Conservation (phyloP, 2,888 invertebrate species). For the Catonia carolina region DNA sequence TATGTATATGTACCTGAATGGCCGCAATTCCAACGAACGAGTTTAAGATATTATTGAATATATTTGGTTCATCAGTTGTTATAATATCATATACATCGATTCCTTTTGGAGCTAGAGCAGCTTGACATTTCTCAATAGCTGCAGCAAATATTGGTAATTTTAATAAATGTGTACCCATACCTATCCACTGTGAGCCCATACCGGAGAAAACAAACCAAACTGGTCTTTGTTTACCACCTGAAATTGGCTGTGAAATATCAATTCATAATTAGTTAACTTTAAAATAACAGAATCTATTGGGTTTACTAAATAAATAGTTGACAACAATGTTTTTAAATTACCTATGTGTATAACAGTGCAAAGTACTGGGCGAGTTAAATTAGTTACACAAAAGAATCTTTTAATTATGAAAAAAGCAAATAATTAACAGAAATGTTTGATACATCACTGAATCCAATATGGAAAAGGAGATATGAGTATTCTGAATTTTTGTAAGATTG, state of each 20-base stretch:
- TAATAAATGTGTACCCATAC: conserved; percentile 62
- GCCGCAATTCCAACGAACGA: conserved; percentile 71
- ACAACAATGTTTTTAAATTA: too few relatives aligned
- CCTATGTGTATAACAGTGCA: too few relatives aligned
- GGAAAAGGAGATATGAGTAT: too few relatives aligned
- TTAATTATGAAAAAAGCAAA: too few relatives aligned
- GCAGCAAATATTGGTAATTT: conserved; percentile 56
- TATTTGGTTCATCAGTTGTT: conserved; percentile 52
- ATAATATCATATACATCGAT: conserved; percentile 57
- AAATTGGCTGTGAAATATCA: conserved; percentile 12
- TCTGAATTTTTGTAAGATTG: too few relatives aligned
- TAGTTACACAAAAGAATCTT: too few relatives aligned
- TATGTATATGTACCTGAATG: conserved; percentile 50
- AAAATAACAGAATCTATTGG: too few relatives aligned
- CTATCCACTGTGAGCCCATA: conserved; percentile 69
- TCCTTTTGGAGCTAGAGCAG: conserved; percentile 51
- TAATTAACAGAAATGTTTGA: too few relatives aligned
- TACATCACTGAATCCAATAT: too few relatives aligned
- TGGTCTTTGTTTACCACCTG: conserved; percentile 40
- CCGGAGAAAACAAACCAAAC: conserved; percentile 66
- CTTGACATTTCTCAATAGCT: conserved; percentile 53
- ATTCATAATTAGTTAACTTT: neutral
- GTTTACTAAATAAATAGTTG: too few relatives aligned
- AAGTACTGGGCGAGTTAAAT: too few relatives aligned
- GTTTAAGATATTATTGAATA: conserved; percentile 59